phyloP scores from a whole-genome alignment of 2,888 invertebrate species.

The Charanyca ferruginea region DNA sequence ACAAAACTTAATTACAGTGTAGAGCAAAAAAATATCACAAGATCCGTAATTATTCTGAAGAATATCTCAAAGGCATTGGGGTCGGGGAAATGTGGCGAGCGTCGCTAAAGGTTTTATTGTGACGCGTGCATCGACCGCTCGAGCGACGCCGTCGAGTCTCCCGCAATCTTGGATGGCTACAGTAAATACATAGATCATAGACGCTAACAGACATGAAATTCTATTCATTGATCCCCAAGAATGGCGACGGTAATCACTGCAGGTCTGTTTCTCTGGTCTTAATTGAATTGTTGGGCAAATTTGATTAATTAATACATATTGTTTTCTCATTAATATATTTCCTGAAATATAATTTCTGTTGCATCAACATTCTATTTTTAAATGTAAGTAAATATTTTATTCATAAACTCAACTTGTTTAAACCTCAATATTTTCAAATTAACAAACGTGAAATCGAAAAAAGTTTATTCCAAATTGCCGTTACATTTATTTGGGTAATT shows the following conservation, averaged over 20 bases:
- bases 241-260: background rate
- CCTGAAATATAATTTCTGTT: background rate
- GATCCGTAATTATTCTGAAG: constrained; percentile 57
- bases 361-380: background rate
- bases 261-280: constrained; percentile 1
- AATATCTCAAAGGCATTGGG: constrained; percentile 56
- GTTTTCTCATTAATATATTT: background rate
- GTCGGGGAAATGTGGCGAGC: constrained; percentile 57
- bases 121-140: constrained; percentile 84
- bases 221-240: constrained; percentile 44
- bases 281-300: background rate
- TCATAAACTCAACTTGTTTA: constrained; percentile 53
- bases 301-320: background rate
- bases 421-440: constrained; percentile 32
- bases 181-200: constrained; percentile 79
- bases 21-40: constrained; percentile 27
- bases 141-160: constrained; percentile 86
- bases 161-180: constrained; percentile 79
- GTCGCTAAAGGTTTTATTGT: constrained; percentile 68
- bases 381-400: constrained; percentile 42
- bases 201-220: constrained; percentile 69
- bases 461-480: constrained; percentile 40
- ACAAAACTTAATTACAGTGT: constrained; percentile 19
- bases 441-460: constrained; percentile 46
- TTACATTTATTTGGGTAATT: constrained; percentile 56